Percentiles rank a stretch among this genome's conserved stretches.
Conservation (phyloP, 92 coral and sea anemone species). For the Bergia puertoricense region DNA sequence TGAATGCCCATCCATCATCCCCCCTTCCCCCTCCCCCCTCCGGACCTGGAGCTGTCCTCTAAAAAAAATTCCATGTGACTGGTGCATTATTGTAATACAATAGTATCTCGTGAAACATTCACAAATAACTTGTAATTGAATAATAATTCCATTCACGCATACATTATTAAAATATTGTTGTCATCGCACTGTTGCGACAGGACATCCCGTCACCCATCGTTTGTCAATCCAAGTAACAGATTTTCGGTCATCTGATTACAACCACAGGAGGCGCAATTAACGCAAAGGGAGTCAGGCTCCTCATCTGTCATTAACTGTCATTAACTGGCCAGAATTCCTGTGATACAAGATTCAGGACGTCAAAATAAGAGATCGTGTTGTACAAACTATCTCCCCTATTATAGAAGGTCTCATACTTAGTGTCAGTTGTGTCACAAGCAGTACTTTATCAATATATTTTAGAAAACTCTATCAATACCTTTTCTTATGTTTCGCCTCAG, state of each 20-base stretch:
- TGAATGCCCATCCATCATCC: no score
- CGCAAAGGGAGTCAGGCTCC: not conserved
- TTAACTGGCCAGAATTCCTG: not conserved
- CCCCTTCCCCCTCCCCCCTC: no score
- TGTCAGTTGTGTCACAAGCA: not conserved
- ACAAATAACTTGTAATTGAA: not conserved
- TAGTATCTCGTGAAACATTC: no score
- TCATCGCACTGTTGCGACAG: not conserved
- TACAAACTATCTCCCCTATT: not conserved
- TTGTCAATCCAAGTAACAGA: not conserved
- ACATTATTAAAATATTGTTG: not conserved
- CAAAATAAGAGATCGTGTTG: slow-evolving; percentile 1
- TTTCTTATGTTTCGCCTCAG: not conserved
- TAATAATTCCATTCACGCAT: not conserved
- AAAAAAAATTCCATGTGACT: not conserved
- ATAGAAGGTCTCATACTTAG: not conserved
- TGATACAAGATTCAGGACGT: not conserved
- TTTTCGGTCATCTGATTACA: not conserved
- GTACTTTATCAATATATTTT: not conserved
- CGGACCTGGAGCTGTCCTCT: not conserved
- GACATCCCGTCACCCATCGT: not conserved
- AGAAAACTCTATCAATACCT: not conserved
- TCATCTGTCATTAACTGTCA: not conserved
- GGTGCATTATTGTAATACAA: not conserved
- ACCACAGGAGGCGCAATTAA: not conserved